phyloP scores from a whole-genome alignment of 2,797 vertebrate species.

The Dendrocincla fuliginosa region DNA sequence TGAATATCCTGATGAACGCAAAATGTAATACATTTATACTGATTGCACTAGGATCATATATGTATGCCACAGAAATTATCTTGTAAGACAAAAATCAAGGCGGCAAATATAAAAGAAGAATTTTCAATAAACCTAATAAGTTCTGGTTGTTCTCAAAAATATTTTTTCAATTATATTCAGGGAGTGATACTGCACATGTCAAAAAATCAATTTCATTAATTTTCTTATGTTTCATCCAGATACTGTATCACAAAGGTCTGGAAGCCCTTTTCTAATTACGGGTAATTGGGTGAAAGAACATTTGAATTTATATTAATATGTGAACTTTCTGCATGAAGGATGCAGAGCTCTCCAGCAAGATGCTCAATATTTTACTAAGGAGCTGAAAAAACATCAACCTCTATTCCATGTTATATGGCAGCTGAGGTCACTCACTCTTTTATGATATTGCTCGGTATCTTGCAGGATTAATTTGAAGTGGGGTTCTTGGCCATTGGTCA shows the following conservation, averaged over 20 bases:
- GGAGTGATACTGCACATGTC: background rate
- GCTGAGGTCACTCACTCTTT: background rate
- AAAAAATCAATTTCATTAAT: constrained; percentile 42
- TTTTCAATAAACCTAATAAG: background rate
- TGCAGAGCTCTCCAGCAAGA: background rate
- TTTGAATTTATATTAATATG: constrained; percentile 19
- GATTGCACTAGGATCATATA: background rate
- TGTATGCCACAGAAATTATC: background rate
- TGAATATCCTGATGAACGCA: background rate
- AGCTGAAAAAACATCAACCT: background rate
- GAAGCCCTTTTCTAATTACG: constrained; percentile 28
- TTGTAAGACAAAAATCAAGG: background rate
- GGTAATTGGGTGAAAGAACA: constrained; percentile 34
- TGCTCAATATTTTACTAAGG: background rate
- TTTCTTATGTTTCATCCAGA: constrained; percentile 12
- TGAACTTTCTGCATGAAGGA: constrained; percentile 37
- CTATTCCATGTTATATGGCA: background rate
- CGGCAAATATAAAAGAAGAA: background rate
- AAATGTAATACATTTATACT: background rate
- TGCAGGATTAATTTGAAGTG: constrained; percentile 45
- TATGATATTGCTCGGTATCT: background rate
- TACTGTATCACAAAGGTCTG: constrained; percentile 15
- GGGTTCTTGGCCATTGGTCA: constrained; percentile 32
- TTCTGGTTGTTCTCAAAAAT: background rate
- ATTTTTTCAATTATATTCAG: background rate